These are phyloP conservation scores for Bombyx mandarina DNA, from an alignment of 1,140 invertebrate genomes.

Conservation along the genomic window DNA sequence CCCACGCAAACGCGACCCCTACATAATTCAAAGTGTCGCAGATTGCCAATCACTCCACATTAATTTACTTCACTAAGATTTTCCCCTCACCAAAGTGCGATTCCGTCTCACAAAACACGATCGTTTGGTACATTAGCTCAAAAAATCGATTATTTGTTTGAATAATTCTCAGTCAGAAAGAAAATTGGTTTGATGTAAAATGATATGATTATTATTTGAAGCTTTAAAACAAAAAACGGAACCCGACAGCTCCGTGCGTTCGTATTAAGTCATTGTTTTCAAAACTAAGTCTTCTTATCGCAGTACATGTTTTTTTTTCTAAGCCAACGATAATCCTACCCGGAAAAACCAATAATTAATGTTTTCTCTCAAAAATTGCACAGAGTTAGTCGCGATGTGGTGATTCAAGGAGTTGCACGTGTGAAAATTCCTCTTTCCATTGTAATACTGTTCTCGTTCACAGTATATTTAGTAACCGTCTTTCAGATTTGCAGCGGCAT, in stretches of 20 bases:
- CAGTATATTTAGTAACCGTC: not conserved
- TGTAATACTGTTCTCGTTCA: conserved; percentile 38
- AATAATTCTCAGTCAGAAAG: conserved; percentile 2
- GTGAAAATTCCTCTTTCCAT: conserved; percentile 35
- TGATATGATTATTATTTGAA: too few species aligned
- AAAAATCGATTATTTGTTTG: conserved; percentile 18
- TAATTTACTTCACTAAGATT: conserved; percentile 3
- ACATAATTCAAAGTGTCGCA: conserved; percentile 13
- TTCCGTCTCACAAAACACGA: conserved; percentile 22
- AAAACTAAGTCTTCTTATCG: too few species aligned
- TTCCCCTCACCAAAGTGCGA: conserved; percentile 20
- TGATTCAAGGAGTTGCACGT: conserved; percentile 41
- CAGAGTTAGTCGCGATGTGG: conserved; percentile 32
- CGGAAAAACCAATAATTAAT: conserved; percentile 56
- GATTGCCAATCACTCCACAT: conserved; percentile 13
- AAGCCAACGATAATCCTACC: conserved; percentile 54
- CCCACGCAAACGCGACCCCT: conserved; percentile 10
- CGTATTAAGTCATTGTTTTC: too few species aligned
- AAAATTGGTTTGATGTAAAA: not conserved
- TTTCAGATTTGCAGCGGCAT: not conserved
- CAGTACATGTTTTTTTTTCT: conserved; percentile 7
- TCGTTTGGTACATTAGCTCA: conserved; percentile 12
- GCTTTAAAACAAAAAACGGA: too few species aligned
- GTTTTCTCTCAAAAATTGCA: conserved; percentile 43
- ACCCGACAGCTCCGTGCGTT: too few species aligned